A percentile compares a stretch with the other conserved stretches of the same genome.
Conservation (phyloP, 2,113 vertebrate genomes). For the Crotalus helleri region DNA sequence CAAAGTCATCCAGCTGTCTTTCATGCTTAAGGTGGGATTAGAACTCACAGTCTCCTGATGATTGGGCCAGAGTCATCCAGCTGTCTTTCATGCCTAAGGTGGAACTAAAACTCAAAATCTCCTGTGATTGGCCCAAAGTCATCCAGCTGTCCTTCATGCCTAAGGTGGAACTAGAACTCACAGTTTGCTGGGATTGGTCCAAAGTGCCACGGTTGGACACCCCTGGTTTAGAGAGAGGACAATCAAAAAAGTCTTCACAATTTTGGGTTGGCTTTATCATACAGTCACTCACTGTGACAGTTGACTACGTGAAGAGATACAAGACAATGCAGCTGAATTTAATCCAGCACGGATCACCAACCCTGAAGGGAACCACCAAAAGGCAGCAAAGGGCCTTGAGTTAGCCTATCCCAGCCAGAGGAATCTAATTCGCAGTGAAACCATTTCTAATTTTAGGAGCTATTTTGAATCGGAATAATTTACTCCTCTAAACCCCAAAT, state of each 20-base stretch:
- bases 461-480: neutral
- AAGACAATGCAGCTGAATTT: no score
- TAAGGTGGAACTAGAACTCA: neutral
- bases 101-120: neutral
- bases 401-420: neutral
- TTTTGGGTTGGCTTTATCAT: neutral
- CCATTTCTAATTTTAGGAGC: neutral
- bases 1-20: no score
- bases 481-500: neutral
- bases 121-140: neutral
- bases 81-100: neutral
- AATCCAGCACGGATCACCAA: neutral
- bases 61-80: neutral
- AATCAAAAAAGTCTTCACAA: neutral
- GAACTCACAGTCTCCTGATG: no score
- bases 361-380: no score
- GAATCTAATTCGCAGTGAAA: neutral
- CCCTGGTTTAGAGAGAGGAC: neutral
- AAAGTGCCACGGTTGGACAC: neutral
- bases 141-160: neutral
- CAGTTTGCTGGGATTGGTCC: neutral
- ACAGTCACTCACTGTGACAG: neutral
- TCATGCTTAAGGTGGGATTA: no score
- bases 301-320: neutral
- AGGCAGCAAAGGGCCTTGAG: neutral